Evolutionary conservation across 2,113 vertebrate genomes (phyloP).

Genomic region (Galeopterus variegatus): DNA sequence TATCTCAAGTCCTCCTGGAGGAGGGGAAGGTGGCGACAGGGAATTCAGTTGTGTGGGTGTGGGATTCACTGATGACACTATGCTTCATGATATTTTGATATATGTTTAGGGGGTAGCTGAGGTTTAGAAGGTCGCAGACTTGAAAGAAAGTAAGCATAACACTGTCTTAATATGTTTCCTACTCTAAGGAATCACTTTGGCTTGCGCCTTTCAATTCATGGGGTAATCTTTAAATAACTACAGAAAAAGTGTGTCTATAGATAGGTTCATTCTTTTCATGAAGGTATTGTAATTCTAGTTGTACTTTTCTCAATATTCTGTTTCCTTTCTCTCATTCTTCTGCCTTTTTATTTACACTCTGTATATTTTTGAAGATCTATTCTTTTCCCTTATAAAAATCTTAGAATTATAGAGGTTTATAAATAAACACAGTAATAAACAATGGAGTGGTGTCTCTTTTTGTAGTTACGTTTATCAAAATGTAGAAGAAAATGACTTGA

Average conservation of each 20-base stretch:
- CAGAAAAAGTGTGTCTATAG: background rate
- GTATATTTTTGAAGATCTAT: background rate
- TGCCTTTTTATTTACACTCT: background rate
- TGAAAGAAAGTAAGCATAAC: background rate
- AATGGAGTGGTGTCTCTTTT: background rate
- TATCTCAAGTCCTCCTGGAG: background rate
- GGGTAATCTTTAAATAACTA: background rate
- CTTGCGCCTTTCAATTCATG: background rate
- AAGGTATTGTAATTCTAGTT: constrained; percentile 13
- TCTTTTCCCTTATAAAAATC: background rate
- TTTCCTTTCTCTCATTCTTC: background rate
- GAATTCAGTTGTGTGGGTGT: background rate
- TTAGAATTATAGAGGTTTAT: background rate
- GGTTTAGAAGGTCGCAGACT: background rate
- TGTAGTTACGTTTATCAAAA: background rate
- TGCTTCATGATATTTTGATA: background rate
- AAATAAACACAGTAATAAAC: background rate
- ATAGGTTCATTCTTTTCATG: background rate
- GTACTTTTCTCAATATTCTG: background rate
- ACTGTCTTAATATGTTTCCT: background rate
- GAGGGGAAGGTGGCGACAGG: too few relatives aligned
- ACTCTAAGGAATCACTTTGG: background rate
- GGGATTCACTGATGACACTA: background rate
- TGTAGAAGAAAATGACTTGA: background rate
- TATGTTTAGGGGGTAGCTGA: background rate